Base-by-base conservation (phyloP, 2,113 vertebrate genomes). In the Heliornis fulica region DNA sequence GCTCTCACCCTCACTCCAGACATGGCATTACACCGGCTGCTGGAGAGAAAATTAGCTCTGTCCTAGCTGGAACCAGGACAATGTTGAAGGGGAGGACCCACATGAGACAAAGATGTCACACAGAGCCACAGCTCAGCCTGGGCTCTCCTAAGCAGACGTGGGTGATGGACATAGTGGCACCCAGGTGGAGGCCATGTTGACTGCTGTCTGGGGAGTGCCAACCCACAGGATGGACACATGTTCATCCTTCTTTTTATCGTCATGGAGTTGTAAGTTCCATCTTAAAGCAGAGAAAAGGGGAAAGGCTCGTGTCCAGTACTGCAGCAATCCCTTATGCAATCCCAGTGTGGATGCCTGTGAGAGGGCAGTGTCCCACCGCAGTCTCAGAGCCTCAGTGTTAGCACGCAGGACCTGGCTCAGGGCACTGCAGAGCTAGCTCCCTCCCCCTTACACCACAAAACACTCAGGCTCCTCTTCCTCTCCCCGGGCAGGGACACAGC, bases 101-200 rank as follows among this genome's bases (percentile, higher is more conserved):
- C 25, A 5, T 69, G 43, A 29, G 34, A 74, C 32, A 64, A 51
- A 82, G 43, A 18, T 17, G 16, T 81, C 32, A 59, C 34, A 46
- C 5, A 9, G 40, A n/a, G 18, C 36, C n/a, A 66, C 1, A 3
- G 36, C 26, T 80, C 10, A 9, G 57, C 43, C 13, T 48, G 61
- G 41, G 16, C 57, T 87, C 36, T 87, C 17, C 51, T 48, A 68
- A 34, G 64, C 59, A 74, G 48, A 76, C 41, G 23, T 2, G 5
- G 34, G 25, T 54, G 66, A 54, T 0, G 1, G 65, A 66, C 0
- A 1, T 36, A 34, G 34, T 40, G 9, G 22, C 45, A 54, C 21
- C 13, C 34, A 36, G 31, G 17, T 4, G 11, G 38, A 57, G 43
- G 38, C 25, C 1, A 1, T 36, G 29, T 45, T 19, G 3, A 25